Evolutionary conservation across 2,888 invertebrate species (phyloP).

Genomic region (Cataglyphis cursor): DNA sequence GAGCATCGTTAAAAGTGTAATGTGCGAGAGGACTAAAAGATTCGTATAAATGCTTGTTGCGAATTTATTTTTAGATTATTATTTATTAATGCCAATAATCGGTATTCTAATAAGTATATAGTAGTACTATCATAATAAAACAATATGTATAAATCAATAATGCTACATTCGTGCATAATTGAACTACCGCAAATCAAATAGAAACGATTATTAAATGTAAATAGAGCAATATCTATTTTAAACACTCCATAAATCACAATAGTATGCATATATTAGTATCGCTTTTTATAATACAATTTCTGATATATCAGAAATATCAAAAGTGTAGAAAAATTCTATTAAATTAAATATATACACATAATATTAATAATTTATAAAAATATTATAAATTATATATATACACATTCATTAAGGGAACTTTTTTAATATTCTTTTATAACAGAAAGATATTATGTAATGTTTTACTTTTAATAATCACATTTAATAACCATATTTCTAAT

Average conservation of each 20-base stretch:
- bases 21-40: neutral
- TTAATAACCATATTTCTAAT: neutral
- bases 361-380: too few relatives aligned
- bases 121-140: constrained; percentile 6
- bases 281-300: neutral
- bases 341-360: neutral
- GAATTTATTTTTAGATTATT: neutral
- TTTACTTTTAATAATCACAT: neutral
- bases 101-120: neutral
- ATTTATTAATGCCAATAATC: constrained; percentile 17
- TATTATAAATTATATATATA: neutral
- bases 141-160: constrained; percentile 1
- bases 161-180: neutral
- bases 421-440: neutral
- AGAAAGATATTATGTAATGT: neutral
- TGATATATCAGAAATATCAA: neutral
- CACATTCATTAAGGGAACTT: neutral
- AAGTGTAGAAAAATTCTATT: neutral
- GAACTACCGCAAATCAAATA: constrained; percentile 22
- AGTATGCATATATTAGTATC: neutral
- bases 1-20: neutral
- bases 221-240: neutral
- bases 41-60: neutral
- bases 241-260: constrained; percentile 17
- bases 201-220: constrained; percentile 10